phyloP scores from a whole-genome alignment of 1,140 invertebrate species.

The Hesperophylax magnus region DNA sequence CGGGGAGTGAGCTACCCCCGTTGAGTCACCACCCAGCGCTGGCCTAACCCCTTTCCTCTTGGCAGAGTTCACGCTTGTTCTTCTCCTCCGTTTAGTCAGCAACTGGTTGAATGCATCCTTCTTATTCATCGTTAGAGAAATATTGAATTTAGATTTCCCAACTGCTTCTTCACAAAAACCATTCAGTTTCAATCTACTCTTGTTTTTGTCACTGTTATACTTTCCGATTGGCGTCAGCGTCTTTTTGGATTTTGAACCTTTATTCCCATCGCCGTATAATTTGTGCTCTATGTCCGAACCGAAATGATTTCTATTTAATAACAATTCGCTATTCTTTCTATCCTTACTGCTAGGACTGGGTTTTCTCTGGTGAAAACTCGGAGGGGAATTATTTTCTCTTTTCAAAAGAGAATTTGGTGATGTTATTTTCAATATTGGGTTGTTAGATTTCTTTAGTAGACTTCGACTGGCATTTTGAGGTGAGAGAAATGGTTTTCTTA shows the following conservation, averaged over 20 bases:
- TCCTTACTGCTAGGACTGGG: neutral
- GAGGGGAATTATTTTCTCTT: neutral
- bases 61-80: neutral
- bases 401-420: slow-evolving; percentile 4
- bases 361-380: neutral
- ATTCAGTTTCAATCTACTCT: slow-evolving; percentile 9
- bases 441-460: slow-evolving; percentile 39
- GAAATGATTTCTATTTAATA: neutral
- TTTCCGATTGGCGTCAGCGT: neutral
- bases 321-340: neutral
- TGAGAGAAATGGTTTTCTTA: slow-evolving; percentile 26
- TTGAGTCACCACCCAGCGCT: slow-evolving; percentile 7
- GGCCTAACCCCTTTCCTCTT: slow-evolving; percentile 20
- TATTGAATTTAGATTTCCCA: slow-evolving; percentile 50
- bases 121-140: slow-evolving; percentile 44
- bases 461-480: slow-evolving; percentile 42
- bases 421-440: neutral
- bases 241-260: slow-evolving; percentile 11
- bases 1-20: slow-evolving; percentile 46
- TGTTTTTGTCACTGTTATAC: slow-evolving; percentile 14
- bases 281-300: neutral
- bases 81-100: slow-evolving; percentile 32
- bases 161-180: slow-evolving; percentile 4
- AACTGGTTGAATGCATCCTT: slow-evolving; percentile 30
- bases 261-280: neutral